phyloP scores from a whole-genome alignment of 2,797 vertebrate genomes.

The Pelodytes ibericus region DNA sequence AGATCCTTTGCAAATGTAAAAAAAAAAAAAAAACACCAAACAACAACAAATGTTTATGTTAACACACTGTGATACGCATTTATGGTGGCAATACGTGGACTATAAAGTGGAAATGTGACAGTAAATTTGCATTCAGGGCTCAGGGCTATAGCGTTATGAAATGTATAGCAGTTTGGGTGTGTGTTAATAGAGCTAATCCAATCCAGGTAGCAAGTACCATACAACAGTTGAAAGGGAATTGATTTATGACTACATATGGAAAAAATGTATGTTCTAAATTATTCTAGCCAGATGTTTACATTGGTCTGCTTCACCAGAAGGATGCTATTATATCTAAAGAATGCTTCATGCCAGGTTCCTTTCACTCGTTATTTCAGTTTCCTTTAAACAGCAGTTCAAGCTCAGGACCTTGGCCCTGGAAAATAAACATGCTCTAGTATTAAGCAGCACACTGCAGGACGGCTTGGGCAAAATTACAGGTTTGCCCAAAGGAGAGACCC shows the following conservation, averaged over 20 bases:
- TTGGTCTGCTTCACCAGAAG: constrained; percentile 41
- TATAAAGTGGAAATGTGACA: too few relatives aligned
- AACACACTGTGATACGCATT: too few relatives aligned
- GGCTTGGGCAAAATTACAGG: not conserved
- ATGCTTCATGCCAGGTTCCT: constrained; percentile 33
- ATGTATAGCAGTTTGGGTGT: too few relatives aligned
- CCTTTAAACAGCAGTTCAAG: constrained; percentile 38
- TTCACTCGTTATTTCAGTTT: constrained; percentile 35
- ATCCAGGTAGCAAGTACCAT: not conserved
- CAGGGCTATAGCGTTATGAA: too few relatives aligned
- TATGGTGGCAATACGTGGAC: too few relatives aligned
- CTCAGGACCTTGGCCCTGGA: constrained; percentile 32
- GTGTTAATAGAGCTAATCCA: not conserved
- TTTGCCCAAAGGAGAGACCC: not conserved
- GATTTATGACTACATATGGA: constrained; percentile 47
- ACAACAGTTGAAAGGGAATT: constrained; percentile 35
- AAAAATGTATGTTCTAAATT: constrained; percentile 47
- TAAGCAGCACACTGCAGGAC: not conserved
- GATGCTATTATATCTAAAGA: constrained; percentile 39
- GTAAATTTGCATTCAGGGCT: too few relatives aligned
- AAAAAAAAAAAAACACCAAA: too few relatives aligned
- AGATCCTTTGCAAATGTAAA: too few relatives aligned
- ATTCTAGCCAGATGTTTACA: constrained; percentile 47
- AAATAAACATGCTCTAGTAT: constrained; percentile 5
- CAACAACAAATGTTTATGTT: too few relatives aligned